phyloP scores from a whole-genome alignment of 2,113 vertebrate genomes.

The Myrmecobius fasciatus region DNA sequence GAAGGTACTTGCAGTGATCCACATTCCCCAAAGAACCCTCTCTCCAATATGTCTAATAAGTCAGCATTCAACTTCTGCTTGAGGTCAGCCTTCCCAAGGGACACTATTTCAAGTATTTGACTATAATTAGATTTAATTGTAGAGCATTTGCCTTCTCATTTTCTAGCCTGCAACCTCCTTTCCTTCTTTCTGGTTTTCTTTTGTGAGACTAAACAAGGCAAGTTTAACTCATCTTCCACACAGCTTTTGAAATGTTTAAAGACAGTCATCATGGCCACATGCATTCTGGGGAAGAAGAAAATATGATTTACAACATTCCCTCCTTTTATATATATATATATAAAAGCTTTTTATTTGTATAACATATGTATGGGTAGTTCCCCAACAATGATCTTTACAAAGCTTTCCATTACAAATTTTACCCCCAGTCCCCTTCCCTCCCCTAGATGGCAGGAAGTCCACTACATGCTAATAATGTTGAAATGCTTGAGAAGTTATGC shows the following conservation, averaged over 20 bases:
- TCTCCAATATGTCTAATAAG: neutral
- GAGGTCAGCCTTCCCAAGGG: neutral
- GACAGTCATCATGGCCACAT: neutral
- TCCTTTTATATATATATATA: too few relatives aligned
- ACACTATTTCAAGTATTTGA: neutral
- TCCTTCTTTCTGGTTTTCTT: neutral
- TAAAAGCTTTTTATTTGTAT: too few relatives aligned
- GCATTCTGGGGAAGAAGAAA: neutral
- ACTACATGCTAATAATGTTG: too few relatives aligned
- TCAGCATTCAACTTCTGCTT: neutral
- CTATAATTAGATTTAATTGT: neutral
- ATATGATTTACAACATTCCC: neutral
- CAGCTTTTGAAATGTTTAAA: neutral
- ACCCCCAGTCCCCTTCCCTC: too few relatives aligned
- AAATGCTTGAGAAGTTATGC: too few relatives aligned
- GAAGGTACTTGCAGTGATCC: neutral
- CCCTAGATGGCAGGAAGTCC: too few relatives aligned
- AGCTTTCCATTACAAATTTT: too few relatives aligned
- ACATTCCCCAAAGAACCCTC: neutral
- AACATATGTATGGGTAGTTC: too few relatives aligned
- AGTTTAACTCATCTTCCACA: neutral
- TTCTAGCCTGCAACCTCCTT: neutral
- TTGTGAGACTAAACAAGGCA: neutral
- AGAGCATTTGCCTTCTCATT: neutral
- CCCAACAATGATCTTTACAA: too few relatives aligned